Evolutionary conservation across 2,797 vertebrate species (phyloP).

Genomic region (Hapalemur alaotrensis): DNA sequence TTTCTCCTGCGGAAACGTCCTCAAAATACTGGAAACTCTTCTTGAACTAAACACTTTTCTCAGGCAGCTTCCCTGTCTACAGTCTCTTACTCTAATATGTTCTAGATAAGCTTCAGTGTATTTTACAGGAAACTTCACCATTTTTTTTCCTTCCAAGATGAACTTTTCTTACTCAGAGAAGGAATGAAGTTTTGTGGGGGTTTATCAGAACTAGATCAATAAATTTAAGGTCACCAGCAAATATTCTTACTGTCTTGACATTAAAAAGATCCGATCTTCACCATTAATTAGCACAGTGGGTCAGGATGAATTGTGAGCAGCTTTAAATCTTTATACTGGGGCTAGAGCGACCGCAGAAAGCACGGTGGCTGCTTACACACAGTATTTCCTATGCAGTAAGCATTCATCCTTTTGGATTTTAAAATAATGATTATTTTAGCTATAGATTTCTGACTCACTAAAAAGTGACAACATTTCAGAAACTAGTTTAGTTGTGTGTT

Average conservation of each 20-base stretch:
- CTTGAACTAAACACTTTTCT: background rate
- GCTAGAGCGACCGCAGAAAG: background rate
- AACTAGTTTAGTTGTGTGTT: background rate
- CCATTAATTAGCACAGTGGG: background rate
- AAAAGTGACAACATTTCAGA: background rate
- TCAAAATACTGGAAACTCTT: background rate
- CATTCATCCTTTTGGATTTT: background rate
- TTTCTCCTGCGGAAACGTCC: background rate
- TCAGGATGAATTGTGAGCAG: background rate
- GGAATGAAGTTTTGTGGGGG: background rate
- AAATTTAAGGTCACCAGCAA: background rate
- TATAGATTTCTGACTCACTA: background rate
- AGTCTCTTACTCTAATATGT: background rate
- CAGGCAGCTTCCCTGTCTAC: background rate
- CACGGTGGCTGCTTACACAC: background rate
- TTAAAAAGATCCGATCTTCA: background rate
- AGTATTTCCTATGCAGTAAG: background rate
- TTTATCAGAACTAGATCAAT: background rate
- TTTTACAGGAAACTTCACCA: background rate
- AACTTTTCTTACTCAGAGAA: constrained; percentile 15
- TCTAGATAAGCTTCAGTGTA: background rate
- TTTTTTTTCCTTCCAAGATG: background rate
- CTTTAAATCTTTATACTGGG: background rate
- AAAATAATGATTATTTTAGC: background rate
- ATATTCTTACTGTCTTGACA: background rate